Evolutionary conservation across 2,797 vertebrate species (phyloP), one percentile per base, ranked within the genome.

Genomic region (Tenualosa ilisha): DNA sequence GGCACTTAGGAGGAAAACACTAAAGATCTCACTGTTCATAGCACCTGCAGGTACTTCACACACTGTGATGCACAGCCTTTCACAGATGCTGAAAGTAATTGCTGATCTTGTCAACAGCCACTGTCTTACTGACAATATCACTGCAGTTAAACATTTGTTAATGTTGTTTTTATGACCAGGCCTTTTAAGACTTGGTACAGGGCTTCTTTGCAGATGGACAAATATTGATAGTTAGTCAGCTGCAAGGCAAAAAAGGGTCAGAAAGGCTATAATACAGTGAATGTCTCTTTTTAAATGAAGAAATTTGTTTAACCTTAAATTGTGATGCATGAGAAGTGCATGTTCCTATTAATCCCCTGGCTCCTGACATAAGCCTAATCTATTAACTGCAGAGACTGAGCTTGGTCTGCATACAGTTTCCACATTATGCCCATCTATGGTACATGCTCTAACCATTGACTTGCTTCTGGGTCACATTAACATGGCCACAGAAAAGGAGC

Each of bases 1-100:
- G 90, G 88, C 89, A 86, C 2, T 26, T n/a, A 49, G 83, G 81
- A 90, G 87, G 86, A 81, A 68, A 85, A 61, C 75, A 87, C 85
- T 51, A 85, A 88, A 79, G 89, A 54, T 88, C 85, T 89, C 72
- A 51, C 49, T 50, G 63, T 56, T 24, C 26, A 37, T 37, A 11
- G 40, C 40, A 46, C 40, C 2, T 63, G n/a, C 22, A 4, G 17
- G 54, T 22, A 40, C 68, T 40, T 46, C 13, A 8, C 17, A 75
- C 68, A 46, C 63, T 26, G 37, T 46, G 6, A 79, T n/a, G 17
- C 40, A 46, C 72, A 43, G 13, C 6, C 15, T 68, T 68, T 40
- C 37, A 22, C 40, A 79, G 72, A 46, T 46, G 40, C 72, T 79
- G 13, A 5, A 68, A 31, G 12, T 68, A 68, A 68, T 26, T 68